Percentiles rank a stretch among this genome's conserved stretches.
These are phyloP conservation scores for Ricordea florida DNA, from an alignment of 92 coral and sea anemone species.

Conservation along the genomic window DNA sequence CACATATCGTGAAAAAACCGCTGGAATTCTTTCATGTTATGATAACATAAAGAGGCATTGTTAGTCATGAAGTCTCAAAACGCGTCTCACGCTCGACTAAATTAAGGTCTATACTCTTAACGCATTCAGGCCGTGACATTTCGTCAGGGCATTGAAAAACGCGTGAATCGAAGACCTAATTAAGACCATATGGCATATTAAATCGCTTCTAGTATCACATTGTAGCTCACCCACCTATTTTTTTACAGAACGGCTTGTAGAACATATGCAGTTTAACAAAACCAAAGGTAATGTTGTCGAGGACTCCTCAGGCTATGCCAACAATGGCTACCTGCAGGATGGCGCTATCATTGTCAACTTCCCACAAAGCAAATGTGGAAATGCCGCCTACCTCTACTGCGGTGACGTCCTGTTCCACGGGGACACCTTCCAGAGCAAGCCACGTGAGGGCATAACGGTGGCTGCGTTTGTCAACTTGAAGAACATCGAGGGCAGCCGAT, in stretches of 20 bases:
- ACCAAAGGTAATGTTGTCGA: constrained; percentile 66
- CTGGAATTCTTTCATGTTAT: too few relatives aligned
- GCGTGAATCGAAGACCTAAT: too few relatives aligned
- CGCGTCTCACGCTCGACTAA: too few relatives aligned
- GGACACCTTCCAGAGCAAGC: constrained; percentile 95
- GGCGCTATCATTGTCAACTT: constrained; percentile 95
- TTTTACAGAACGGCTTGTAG: constrained; percentile 86
- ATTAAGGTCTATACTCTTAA: too few relatives aligned
- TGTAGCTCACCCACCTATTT: too few relatives aligned
- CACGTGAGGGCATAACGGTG: constrained; percentile 78
- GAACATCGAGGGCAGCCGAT: constrained; percentile 88
- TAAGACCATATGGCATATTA: too few relatives aligned
- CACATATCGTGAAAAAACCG: too few relatives aligned
- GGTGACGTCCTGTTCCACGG: constrained; percentile 98
- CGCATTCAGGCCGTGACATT: too few relatives aligned
- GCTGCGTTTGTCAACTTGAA: constrained; percentile 90
- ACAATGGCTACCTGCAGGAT: constrained; percentile 82
- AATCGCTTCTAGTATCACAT: too few relatives aligned
- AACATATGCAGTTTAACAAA: constrained; percentile 75
- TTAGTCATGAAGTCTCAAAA: too few relatives aligned
- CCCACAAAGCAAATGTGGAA: constrained; percentile 84
- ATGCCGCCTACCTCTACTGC: constrained; percentile 91
- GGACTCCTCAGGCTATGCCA: constrained; percentile 84
- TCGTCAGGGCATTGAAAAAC: too few relatives aligned
- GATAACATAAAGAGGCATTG: too few relatives aligned